Percentiles rank a stretch among this genome's conserved stretches.
Conservation (phyloP, 2,797 vertebrate genomes). For the Champsocephalus gunnari region DNA sequence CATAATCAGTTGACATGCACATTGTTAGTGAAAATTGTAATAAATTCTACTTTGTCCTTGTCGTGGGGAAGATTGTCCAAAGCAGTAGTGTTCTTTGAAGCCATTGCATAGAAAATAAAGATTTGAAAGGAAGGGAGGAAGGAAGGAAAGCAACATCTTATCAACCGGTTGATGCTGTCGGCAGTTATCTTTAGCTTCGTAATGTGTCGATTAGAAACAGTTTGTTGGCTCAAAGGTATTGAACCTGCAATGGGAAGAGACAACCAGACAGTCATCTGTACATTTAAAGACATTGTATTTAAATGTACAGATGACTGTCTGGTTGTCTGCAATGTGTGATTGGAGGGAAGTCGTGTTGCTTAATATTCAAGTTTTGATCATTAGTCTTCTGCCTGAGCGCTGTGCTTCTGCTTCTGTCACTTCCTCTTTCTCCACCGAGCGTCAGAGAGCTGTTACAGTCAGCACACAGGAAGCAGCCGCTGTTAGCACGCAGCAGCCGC, state of each 20-base stretch:
- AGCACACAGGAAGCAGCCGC: slow-evolving; percentile 65
- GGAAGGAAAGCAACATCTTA: neutral
- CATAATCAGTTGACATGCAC: neutral
- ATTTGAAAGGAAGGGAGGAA: neutral
- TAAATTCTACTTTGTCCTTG: neutral
- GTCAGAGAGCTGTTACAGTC: slow-evolving; percentile 36
- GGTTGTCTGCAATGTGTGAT: neutral
- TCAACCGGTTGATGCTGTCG: neutral
- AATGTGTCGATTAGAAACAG: neutral
- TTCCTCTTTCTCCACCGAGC: slow-evolving; percentile 66
- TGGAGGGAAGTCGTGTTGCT: neutral
- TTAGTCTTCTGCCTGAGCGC: neutral
- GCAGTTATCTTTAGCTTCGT: neutral
- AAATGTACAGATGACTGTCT: too few relatives aligned
- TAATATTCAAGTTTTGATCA: slow-evolving; percentile 15
- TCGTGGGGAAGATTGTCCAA: neutral
- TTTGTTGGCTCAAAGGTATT: neutral
- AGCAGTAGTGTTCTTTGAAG: neutral
- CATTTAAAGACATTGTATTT: neutral
- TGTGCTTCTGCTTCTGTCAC: slow-evolving; percentile 56
- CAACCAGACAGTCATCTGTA: neutral
- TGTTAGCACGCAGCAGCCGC: neutral
- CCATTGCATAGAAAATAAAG: neutral
- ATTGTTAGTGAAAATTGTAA: neutral
- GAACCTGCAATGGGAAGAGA: neutral